phyloP scores from a whole-genome alignment of 2,113 vertebrate genomes.

The Phrynocephalus versicolor region DNA sequence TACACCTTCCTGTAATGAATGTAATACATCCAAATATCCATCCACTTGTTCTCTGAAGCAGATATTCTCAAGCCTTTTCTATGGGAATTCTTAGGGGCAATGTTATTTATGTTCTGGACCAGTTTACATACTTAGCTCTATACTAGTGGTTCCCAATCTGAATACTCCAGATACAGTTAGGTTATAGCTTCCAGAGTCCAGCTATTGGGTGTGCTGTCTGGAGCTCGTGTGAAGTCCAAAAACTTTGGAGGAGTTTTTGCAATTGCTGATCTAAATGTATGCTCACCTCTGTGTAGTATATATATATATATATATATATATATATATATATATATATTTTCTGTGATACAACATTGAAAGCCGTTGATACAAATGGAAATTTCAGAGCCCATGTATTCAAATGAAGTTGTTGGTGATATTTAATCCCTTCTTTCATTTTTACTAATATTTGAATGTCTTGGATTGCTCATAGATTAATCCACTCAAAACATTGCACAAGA shows the following conservation, averaged over 20 bases:
- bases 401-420: no score
- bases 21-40: background rate
- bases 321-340: no score
- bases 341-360: no score
- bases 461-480: background rate
- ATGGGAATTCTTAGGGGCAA: background rate
- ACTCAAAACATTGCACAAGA: background rate
- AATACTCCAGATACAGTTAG: background rate
- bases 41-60: background rate
- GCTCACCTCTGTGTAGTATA: background rate
- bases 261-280: background rate
- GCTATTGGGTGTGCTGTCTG: background rate
- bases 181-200: no score
- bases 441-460: background rate
- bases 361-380: background rate
- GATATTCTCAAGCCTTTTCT: background rate
- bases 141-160: background rate
- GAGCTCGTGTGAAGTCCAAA: background rate
- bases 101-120: background rate
- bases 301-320: no score
- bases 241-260: background rate
- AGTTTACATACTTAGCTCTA: background rate
- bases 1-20: background rate
- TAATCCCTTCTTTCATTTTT: no score
- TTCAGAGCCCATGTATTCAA: background rate